Conservation (phyloP, 2,888 invertebrate genomes). For the Lasius fuliginosus region DNA sequence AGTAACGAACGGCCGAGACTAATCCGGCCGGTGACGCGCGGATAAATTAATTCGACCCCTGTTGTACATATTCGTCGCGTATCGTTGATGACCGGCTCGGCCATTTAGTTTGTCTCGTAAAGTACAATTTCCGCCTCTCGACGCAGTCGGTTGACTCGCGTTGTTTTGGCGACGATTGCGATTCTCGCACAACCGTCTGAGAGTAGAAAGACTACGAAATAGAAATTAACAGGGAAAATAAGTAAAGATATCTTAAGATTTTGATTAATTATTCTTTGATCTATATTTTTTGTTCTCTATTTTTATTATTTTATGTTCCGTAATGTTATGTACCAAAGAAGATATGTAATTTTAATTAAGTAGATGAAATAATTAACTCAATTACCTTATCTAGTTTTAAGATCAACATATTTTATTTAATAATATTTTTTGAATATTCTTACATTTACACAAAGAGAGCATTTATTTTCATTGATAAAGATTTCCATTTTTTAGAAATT, state of each 20-base stretch:
- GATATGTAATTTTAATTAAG: not conserved
- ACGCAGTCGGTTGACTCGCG: slow-evolving; percentile 21
- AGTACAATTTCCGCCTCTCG: slow-evolving; percentile 24
- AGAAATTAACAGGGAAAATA: not conserved
- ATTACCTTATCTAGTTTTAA: not conserved
- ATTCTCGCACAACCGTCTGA: slow-evolving; percentile 32
- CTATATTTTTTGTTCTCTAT: not conserved
- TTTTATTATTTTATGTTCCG: not conserved
- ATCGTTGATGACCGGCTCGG: slow-evolving; percentile 13
- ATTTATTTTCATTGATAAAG: not conserved
- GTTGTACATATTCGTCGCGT: not conserved
- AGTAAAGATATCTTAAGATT: too few relatives aligned
- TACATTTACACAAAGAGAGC: not conserved
- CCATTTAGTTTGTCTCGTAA: slow-evolving; percentile 41
- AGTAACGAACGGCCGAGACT: slow-evolving; percentile 18
- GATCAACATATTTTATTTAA: not conserved
- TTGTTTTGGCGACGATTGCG: slow-evolving; percentile 55
- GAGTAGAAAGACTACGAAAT: slow-evolving; percentile 45
- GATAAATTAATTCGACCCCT: slow-evolving; percentile 42
- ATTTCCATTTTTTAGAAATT: not conserved
- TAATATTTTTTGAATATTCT: not conserved
- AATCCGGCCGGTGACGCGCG: slow-evolving; percentile 25
- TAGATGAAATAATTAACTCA: too few relatives aligned
- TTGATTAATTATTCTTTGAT: not conserved
- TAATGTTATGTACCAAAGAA: not conserved